phyloP scores from a whole-genome alignment of 2,797 vertebrate genomes.

The Sylvilagus floridanus region DNA sequence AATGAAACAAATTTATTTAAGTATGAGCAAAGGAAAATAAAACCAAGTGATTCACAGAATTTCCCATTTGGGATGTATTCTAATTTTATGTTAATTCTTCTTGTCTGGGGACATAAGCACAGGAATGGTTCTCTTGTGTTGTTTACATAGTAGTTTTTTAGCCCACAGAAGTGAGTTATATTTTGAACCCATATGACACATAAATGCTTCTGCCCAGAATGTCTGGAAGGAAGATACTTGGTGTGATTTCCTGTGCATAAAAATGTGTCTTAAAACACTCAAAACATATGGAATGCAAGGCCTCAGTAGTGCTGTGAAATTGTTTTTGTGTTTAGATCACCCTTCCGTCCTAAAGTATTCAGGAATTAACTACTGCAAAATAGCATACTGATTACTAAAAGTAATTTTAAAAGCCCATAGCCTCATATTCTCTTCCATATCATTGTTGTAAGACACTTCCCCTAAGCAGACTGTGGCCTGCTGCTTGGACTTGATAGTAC shows the following conservation, averaged over 20 bases:
- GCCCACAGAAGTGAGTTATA: not conserved
- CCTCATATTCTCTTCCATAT: constrained; percentile 20
- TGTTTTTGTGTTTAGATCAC: constrained; percentile 30
- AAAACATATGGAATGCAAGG: not conserved
- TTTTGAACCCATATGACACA: not conserved
- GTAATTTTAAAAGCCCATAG: not conserved
- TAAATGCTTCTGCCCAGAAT: constrained; percentile 4
- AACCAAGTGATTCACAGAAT: constrained; percentile 21
- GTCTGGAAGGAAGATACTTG: not conserved
- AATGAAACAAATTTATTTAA: constrained; percentile 58
- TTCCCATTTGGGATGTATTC: constrained; percentile 33
- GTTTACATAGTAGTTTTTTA: constrained; percentile 8
- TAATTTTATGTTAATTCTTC: constrained; percentile 29
- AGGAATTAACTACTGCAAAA: not conserved
- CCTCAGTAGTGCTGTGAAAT: not conserved
- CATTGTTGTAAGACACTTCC: not conserved
- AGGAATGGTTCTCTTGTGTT: not conserved
- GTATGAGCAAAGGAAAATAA: constrained; percentile 34
- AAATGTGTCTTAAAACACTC: not conserved
- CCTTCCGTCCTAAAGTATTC: constrained; percentile 1
- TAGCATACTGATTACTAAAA: not conserved
- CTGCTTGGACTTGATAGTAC: not conserved
- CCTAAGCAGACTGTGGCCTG: not conserved
- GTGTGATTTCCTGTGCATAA: not conserved
- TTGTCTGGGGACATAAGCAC: constrained; percentile 8